A percentile compares a stretch with the other conserved stretches of the same genome.
Evolutionary conservation across 2,113 vertebrate species (phyloP).

Genomic region (Tragelaphus imberbis): DNA sequence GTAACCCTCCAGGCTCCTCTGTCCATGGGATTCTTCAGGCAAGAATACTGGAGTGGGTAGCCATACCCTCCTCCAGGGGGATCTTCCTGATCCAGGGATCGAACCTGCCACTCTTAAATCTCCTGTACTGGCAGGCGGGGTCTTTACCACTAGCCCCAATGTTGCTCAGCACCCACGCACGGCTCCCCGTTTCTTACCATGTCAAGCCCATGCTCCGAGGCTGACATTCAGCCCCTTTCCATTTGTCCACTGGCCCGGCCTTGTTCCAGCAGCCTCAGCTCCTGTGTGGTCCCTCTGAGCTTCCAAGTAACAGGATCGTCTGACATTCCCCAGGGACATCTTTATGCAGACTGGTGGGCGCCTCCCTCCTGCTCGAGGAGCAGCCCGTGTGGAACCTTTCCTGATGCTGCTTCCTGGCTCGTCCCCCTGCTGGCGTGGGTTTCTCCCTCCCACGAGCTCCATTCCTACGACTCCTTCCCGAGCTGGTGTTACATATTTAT

Average conservation of each 20-base stretch:
- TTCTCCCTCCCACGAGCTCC: neutral
- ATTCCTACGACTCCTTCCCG: neutral
- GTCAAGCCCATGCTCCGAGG: neutral
- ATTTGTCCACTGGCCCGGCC: neutral
- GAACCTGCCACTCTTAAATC: neutral
- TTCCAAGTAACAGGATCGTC: neutral
- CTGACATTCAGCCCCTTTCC: neutral
- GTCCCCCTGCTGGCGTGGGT: accelerated
- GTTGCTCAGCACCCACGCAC: neutral
- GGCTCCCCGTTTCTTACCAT: neutral
- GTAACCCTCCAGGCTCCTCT: neutral
- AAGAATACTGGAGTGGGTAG: neutral
- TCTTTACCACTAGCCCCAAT: neutral
- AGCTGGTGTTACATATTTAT: neutral
- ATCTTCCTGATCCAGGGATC: neutral
- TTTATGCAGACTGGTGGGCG: neutral
- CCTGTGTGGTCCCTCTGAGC: neutral
- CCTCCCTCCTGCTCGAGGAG: neutral
- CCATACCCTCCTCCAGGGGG: neutral
- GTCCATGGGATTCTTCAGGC: neutral
- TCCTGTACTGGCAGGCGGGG: neutral
- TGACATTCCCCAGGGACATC: neutral
- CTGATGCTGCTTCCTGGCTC: neutral
- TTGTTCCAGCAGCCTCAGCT: neutral
- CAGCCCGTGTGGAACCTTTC: too few relatives aligned